These are phyloP conservation scores for Phasianus colchicus DNA, from an alignment of 2,113 vertebrate genomes.

Conservation along the genomic window DNA sequence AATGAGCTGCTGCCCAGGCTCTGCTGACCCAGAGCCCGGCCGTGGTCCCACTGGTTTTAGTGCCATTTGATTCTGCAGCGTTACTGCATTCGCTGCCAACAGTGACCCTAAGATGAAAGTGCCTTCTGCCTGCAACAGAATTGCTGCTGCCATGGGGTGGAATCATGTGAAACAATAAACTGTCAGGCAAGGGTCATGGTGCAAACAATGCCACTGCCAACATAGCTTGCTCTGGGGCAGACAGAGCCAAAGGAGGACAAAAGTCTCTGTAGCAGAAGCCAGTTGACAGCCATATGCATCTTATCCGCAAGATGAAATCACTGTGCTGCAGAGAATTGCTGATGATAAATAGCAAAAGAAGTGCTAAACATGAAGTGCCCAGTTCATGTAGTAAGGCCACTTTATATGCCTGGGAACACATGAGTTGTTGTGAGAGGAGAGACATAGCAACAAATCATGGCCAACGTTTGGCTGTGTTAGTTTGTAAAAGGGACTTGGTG, in stretches of 20 bases:
- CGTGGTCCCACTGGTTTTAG: background rate
- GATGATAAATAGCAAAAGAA: background rate
- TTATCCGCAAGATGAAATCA: background rate
- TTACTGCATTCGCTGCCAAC: background rate
- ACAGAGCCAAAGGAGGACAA: background rate
- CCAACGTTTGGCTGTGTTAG: background rate
- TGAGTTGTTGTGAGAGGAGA: background rate
- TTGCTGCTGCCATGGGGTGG: background rate
- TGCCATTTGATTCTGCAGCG: slow-evolving; percentile 8
- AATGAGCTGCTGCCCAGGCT: background rate
- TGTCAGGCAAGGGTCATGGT: background rate
- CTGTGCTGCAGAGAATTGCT: background rate
- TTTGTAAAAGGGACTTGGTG: background rate
- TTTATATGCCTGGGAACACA: background rate
- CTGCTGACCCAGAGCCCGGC: background rate
- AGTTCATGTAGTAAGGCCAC: background rate
- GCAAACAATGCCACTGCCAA: fast-evolving
- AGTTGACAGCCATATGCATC: background rate
- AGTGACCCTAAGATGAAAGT: background rate
- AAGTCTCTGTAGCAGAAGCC: background rate
- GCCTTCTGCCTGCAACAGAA: background rate
- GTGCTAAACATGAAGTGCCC: background rate
- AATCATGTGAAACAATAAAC: background rate
- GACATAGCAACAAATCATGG: background rate
- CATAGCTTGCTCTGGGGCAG: background rate